Evolutionary conservation across 2,888 invertebrate species (phyloP), one percentile per base, ranked within the genome.

Genomic region (Sphaerophoria taeniata): DNA sequence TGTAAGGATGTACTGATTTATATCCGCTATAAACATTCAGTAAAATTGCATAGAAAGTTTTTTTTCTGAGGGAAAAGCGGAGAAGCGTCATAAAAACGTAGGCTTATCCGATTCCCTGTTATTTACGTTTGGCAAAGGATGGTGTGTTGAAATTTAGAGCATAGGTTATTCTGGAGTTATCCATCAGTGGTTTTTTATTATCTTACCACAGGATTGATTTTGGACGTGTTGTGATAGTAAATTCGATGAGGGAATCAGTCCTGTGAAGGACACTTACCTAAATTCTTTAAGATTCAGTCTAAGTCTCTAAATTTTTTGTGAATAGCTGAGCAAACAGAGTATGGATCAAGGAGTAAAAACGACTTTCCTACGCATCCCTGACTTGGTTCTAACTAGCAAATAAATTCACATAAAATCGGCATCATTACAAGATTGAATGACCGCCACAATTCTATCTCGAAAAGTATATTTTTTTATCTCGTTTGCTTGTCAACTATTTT

Each of bases 1-100:
- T 58, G 47, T 79, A 34, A 70, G 61, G 70, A 58, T 33, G 34
- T 24, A 24, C 73, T 79, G 81, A 85, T 85, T 85, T 85, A 85
- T 81, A 81, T 80, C 71, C 65, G 71, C 43, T 69, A 72, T 75
- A 79, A 74, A 65, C 16, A 63, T 61, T 43, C 60, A 60, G 16
- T 51, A n/a, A 33, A 65, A 74, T 65, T 74, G 76, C 65, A 71
- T 36, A 14, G 74, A 72, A 74, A 58, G 39, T 49, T 12, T 61
- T 72, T 82, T 77, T 82, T 77, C 74, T 53, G 2, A 2, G 51
- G 78, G 73, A 78, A 60, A 9, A 61, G 2, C 3, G 58, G 78
- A 78, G 73, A 60, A 9, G 49, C 24, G n/a, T 56, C 34, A 36
- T 36, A 16, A 58, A 16, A 58, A 9, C 5, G 6, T 36, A 14